phyloP scores from a whole-genome alignment of 2,797 vertebrate species.

The Aselliscus stoliczkanus region DNA sequence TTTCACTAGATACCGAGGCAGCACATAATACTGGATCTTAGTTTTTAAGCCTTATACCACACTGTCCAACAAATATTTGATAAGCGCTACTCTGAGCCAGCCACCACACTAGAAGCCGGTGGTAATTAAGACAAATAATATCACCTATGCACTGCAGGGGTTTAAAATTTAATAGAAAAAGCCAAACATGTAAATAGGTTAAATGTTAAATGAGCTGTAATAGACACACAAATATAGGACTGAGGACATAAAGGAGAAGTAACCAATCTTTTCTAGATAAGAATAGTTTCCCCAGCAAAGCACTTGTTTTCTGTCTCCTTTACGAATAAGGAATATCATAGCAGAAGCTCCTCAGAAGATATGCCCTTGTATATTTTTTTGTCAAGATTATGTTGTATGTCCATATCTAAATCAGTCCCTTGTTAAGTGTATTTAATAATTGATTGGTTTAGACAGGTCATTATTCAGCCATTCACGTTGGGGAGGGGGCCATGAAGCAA shows the following conservation, averaged over 20 bases:
- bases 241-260: background rate
- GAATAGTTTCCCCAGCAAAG: background rate
- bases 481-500: background rate
- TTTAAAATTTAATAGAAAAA: background rate
- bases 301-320: background rate
- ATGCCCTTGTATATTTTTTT: background rate
- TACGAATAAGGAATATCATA: background rate
- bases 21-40: background rate
- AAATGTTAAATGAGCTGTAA: background rate
- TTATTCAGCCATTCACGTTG: background rate
- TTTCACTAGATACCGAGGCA: background rate
- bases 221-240: background rate
- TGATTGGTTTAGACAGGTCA: background rate
- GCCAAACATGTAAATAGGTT: background rate
- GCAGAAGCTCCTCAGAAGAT: background rate
- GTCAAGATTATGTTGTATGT: background rate
- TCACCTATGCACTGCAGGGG: background rate
- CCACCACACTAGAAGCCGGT: background rate
- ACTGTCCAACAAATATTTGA: background rate
- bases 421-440: background rate
- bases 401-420: background rate
- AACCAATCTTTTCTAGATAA: background rate
- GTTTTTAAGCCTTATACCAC: background rate
- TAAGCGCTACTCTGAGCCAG: background rate
- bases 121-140: background rate